A percentile compares a stretch with the other conserved stretches of the same genome.
Evolutionary conservation across 2,113 vertebrate genomes (phyloP).

Genomic region (Delphinapterus leucas): DNA sequence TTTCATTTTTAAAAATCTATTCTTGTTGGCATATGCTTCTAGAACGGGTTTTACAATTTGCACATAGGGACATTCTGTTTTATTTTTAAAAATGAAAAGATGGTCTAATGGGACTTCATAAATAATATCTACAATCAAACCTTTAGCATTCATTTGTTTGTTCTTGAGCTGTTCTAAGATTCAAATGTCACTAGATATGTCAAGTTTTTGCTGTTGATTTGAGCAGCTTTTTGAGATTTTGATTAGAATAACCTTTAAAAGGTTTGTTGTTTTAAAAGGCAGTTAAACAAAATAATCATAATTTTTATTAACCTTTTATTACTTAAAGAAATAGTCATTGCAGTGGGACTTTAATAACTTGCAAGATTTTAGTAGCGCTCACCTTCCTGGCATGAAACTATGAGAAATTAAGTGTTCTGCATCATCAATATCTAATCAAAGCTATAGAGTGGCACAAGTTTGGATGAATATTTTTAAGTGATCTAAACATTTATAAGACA

Average conservation of each 20-base stretch:
- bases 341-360: conserved; percentile 31
- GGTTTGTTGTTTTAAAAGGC: conserved; percentile 64
- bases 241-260: conserved; percentile 76
- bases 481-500: conserved; percentile 65
- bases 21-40: background rate
- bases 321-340: conserved; percentile 44
- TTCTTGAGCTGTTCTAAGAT: conserved; percentile 40
- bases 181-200: conserved; percentile 57
- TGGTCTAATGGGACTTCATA: background rate
- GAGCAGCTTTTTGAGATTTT: conserved; percentile 69
- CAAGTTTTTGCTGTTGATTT: conserved; percentile 63
- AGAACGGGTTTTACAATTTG: background rate
- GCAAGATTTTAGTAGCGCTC: conserved; percentile 61
- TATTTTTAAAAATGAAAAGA: conserved; percentile 8
- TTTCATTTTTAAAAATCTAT: background rate
- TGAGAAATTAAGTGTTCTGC: conserved; percentile 4
- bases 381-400: conserved; percentile 52
- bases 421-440: conserved; percentile 44
- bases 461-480: background rate
- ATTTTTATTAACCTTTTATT: conserved; percentile 77
- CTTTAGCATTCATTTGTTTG: conserved; percentile 4
- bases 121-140: conserved; percentile 26
- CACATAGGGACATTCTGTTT: background rate
- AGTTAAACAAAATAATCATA: conserved; percentile 71
- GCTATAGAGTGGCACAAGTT: background rate